These are phyloP conservation scores for Haplochromis burtoni DNA, from an alignment of 2,113 vertebrate species.

Conservation along the genomic window DNA sequence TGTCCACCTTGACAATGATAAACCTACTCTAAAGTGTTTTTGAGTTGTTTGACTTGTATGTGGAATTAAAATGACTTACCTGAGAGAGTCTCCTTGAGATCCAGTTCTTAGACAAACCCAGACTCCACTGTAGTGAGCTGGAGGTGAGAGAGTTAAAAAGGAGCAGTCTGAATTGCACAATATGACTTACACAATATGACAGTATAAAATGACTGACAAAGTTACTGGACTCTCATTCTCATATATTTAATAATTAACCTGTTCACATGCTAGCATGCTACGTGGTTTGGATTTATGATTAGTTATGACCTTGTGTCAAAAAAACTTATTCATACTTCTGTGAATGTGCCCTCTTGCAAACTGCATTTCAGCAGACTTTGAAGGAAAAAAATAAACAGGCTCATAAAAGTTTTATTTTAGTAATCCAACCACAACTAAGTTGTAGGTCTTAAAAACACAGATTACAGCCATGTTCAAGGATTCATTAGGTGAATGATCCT, in stretches of 20 bases:
- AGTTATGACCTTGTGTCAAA: not conserved
- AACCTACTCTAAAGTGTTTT: not conserved
- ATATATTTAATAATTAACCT: not conserved
- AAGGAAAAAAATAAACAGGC: not conserved
- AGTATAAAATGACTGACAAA: not conserved
- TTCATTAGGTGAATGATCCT: not conserved
- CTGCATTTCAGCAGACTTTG: not conserved
- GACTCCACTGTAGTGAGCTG: not conserved
- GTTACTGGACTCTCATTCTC: not conserved
- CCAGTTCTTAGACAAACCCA: not conserved
- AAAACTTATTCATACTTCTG: rapidly evolving
- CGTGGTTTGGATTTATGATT: not conserved
- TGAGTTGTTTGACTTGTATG: not conserved
- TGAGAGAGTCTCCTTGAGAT: not conserved
- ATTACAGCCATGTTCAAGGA: not conserved
- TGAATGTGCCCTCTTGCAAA: not conserved
- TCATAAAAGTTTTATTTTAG: not conserved
- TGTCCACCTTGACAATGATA: not conserved
- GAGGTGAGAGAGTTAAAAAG: not conserved
- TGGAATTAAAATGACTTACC: not conserved
- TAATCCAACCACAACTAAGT: not conserved
- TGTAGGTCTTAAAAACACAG: not conserved
- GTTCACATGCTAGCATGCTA: not conserved
- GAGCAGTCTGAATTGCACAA: not conserved
- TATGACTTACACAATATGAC: not conserved